phyloP scores from a whole-genome alignment of 1,140 invertebrate genomes.

The Anthonomus grandis region DNA sequence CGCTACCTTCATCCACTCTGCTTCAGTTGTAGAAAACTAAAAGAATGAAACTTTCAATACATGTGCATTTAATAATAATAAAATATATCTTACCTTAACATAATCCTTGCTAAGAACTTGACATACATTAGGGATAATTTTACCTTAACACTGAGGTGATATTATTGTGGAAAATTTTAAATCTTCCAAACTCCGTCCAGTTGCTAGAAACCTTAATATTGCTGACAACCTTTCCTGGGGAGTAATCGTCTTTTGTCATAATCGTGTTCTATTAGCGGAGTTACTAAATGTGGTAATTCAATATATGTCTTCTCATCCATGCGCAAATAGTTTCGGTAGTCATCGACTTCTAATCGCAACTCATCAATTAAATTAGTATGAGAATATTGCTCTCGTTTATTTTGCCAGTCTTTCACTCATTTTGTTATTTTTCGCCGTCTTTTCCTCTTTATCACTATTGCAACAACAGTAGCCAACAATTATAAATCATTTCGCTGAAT shows the following conservation, averaged over 20 bases:
- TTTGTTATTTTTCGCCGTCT: not conserved
- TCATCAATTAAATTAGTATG: not conserved
- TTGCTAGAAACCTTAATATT: conserved; percentile 38
- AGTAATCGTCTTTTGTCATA: not conserved
- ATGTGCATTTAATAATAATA: too few species aligned
- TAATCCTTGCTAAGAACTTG: too few species aligned
- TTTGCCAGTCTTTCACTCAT: not conserved
- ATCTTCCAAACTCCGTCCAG: too few species aligned
- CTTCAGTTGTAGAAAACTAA: too few species aligned
- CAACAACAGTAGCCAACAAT: not conserved
- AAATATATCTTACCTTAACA: too few species aligned
- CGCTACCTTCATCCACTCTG: too few species aligned
- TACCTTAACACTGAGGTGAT: too few species aligned
- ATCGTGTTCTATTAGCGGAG: not conserved
- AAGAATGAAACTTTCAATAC: too few species aligned
- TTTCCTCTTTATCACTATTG: not conserved
- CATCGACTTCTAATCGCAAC: not conserved
- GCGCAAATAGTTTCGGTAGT: not conserved
- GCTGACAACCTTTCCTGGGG: conserved; percentile 18
- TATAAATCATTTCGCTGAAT: not conserved
- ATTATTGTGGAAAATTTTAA: conserved; percentile 6
- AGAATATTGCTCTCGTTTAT: not conserved
- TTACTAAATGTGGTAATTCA: not conserved
- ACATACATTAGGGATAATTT: too few species aligned
- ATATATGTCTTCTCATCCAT: conserved; percentile 1